Percentiles rank a stretch among this genome's conserved stretches.
phyloP scores from a whole-genome alignment of 2,888 invertebrate genomes.

The Hirtodrosophila alboralis region DNA sequence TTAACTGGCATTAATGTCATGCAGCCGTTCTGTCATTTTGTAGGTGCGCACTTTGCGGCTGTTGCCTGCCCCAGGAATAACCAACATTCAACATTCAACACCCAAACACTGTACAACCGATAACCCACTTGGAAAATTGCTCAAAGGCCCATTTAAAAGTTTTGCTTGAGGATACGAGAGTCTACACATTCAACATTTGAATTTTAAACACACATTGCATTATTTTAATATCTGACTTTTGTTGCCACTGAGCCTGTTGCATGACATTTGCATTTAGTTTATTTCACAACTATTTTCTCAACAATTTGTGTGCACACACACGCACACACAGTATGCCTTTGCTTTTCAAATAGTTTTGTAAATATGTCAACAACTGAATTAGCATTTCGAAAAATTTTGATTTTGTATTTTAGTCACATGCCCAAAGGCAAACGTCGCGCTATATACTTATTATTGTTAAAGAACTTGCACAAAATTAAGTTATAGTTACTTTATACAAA shows the following conservation, averaged over 20 bases:
- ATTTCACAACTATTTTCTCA: constrained; percentile 42
- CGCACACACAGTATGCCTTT: background rate
- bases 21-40: constrained; percentile 61
- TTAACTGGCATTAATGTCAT: constrained; percentile 80
- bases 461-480: constrained; percentile 15
- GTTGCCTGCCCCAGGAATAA: constrained; percentile 31
- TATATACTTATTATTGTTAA: background rate
- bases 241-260: constrained; percentile 38
- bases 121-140: constrained; percentile 67
- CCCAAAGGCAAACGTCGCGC: constrained; percentile 14
- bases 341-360: constrained; percentile 1
- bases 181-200: constrained; percentile 25
- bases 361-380: constrained; percentile 28
- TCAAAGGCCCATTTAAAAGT: constrained; percentile 64
- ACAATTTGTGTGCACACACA: constrained; percentile 13
- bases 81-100: background rate
- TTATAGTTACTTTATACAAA: constrained; percentile 7
- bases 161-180: constrained; percentile 26
- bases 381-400: constrained; percentile 34
- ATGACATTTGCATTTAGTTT: constrained; percentile 32
- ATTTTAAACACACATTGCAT: constrained; percentile 40
- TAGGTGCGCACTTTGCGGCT: constrained; percentile 67
- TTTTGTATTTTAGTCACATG: constrained; percentile 15
- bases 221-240: constrained; percentile 18
- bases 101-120: background rate